Evolutionary conservation across 2,797 vertebrate genomes (phyloP).

Genomic region (Melanotaenia maccullochi): DNA sequence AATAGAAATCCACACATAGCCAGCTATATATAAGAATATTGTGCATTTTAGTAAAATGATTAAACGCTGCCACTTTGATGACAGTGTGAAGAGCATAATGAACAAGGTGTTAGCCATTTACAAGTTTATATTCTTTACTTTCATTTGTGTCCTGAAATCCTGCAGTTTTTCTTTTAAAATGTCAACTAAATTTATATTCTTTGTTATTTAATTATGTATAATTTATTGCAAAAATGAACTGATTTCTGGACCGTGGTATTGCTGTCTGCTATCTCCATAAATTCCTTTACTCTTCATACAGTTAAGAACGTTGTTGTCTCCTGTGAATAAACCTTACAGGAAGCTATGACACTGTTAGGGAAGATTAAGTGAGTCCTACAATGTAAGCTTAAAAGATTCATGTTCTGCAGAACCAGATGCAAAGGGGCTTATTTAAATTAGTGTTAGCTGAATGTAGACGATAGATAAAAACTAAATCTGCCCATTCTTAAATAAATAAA

Average conservation of each 20-base stretch:
- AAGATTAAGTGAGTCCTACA: neutral
- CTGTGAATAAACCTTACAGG: neutral
- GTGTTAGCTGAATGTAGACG: neutral
- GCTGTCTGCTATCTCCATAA: too few species aligned
- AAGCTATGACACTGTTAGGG: neutral
- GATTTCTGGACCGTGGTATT: too few species aligned
- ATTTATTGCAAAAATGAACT: too few species aligned
- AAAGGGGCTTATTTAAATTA: neutral
- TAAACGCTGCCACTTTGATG: neutral
- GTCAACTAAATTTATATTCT: too few species aligned
- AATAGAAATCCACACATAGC: too few species aligned
- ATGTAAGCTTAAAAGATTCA: neutral
- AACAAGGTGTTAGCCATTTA: neutral
- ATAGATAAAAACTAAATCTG: too few species aligned
- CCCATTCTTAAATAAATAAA: neutral
- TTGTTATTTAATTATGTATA: too few species aligned
- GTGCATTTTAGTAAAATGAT: neutral
- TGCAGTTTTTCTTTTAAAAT: neutral
- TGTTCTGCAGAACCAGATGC: neutral
- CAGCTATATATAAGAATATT: too few species aligned
- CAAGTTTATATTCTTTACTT: too few species aligned
- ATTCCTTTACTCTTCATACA: neutral
- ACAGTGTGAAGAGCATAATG: neutral
- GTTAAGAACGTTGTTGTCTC: neutral
- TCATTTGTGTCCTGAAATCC: neutral